These are phyloP conservation scores for Rhizoglyphus robini DNA, from an alignment of 1,140 invertebrate genomes.

Conservation along the genomic window DNA sequence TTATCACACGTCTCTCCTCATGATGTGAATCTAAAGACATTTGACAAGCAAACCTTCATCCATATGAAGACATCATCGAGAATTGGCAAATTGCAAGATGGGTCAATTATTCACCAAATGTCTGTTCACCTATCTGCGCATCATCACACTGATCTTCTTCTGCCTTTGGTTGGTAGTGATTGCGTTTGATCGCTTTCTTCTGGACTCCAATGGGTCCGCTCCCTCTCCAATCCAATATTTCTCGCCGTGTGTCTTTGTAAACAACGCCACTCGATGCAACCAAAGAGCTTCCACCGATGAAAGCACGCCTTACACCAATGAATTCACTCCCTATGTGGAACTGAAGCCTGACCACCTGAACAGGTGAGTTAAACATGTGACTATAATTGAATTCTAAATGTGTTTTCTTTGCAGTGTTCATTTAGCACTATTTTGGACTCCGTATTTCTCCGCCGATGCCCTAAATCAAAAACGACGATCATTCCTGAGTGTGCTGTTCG, in stretches of 20 bases:
- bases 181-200: background rate
- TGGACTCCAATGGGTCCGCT: background rate
- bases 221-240: background rate
- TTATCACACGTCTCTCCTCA: too few species aligned
- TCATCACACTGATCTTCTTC: background rate
- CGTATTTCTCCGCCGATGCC: background rate
- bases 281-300: too few species aligned
- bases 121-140: background rate
- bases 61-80: too few species aligned
- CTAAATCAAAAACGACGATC: background rate
- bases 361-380: too few species aligned
- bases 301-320: too few species aligned
- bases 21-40: too few species aligned
- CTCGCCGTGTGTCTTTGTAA: background rate
- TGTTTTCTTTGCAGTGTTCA: background rate
- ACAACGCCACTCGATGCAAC: background rate
- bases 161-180: background rate
- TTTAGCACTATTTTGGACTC: conserved; percentile 7
- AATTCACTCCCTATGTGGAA: too few species aligned
- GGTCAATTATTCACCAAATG: background rate
- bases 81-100: too few species aligned
- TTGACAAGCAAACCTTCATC: too few species aligned
- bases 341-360: background rate
- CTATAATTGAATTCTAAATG: background rate
- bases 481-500: background rate